A percentile compares a stretch with the other conserved stretches of the same genome.
Conservation (phyloP, 1,140 invertebrate species). For the Leucophenga varia region DNA sequence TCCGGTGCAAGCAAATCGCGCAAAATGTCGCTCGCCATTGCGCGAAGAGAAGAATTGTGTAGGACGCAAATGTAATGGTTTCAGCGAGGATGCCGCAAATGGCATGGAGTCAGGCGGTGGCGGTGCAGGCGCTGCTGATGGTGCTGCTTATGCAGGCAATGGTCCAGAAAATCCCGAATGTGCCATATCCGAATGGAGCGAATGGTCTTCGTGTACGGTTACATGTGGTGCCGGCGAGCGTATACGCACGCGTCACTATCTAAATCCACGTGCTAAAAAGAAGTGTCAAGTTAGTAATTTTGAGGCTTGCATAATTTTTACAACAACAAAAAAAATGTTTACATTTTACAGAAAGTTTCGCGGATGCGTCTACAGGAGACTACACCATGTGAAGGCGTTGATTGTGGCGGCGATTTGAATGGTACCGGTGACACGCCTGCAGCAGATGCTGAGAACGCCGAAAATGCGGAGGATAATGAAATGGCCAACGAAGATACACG, state of each 20-base stretch:
- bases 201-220: slow-evolving; percentile 73
- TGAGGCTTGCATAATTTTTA: slow-evolving; percentile 1
- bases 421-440: slow-evolving; percentile 16
- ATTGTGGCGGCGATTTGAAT: slow-evolving; percentile 45
- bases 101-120: background rate
- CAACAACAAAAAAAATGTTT: background rate
- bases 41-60: slow-evolving; percentile 61
- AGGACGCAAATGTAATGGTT: slow-evolving; percentile 57
- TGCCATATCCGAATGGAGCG: slow-evolving; percentile 69
- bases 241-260: slow-evolving; percentile 36
- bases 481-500: slow-evolving; percentile 26
- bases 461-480: slow-evolving; percentile 15
- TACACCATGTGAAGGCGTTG: slow-evolving; percentile 31
- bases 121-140: slow-evolving; percentile 20
- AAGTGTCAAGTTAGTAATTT: slow-evolving; percentile 42
- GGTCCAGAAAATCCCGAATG: slow-evolving; percentile 60
- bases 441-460: slow-evolving; percentile 3
- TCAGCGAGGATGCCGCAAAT: slow-evolving; percentile 48
- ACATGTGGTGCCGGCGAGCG: slow-evolving; percentile 61
- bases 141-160: slow-evolving; percentile 8
- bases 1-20: slow-evolving; percentile 57
- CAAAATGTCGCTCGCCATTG: slow-evolving; percentile 59
- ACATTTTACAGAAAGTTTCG: slow-evolving; percentile 28
- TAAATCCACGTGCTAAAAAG: slow-evolving; percentile 43
- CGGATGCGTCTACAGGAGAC: slow-evolving; percentile 36